Conservation (phyloP, 2,888 invertebrate genomes). For the Eupithecia vulgata region DNA sequence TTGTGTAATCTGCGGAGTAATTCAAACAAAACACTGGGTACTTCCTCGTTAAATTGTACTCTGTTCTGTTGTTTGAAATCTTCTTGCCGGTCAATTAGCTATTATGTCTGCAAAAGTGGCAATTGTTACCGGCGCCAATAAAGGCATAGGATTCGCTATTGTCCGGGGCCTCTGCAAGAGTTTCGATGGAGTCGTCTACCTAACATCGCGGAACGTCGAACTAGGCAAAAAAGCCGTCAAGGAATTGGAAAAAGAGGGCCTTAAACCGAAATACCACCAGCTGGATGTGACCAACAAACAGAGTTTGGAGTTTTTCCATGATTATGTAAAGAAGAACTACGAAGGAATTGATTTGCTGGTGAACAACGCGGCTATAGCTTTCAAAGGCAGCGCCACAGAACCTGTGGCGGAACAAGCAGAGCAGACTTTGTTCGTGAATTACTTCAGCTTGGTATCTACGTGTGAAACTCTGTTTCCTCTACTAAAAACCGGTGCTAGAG, state of each 20-base stretch:
- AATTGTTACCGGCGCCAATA: constrained; percentile 88
- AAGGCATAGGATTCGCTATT: constrained; percentile 89
- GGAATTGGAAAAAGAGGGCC: constrained; percentile 68
- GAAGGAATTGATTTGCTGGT: constrained; percentile 89
- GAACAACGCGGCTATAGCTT: constrained; percentile 91
- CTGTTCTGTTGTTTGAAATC: constrained; percentile 45
- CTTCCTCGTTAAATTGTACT: background rate
- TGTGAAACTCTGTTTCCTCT: constrained; percentile 89
- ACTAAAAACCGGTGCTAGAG: constrained; percentile 86
- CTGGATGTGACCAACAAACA: constrained; percentile 86
- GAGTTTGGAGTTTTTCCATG: constrained; percentile 84
- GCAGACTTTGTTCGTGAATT: constrained; percentile 88
- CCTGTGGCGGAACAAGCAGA: constrained; percentile 88
- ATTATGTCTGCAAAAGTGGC: constrained; percentile 66
- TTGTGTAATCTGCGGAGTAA: background rate
- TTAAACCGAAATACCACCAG: constrained; percentile 86
- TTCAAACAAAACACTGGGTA: background rate
- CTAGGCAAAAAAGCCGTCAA: constrained; percentile 85
- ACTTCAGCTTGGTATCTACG: constrained; percentile 85
- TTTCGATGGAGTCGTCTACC: constrained; percentile 87
- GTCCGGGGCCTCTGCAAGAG: constrained; percentile 87
- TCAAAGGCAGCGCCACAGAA: constrained; percentile 84
- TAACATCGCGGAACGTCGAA: constrained; percentile 86
- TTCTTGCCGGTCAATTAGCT: constrained; percentile 61
- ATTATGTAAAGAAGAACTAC: constrained; percentile 85